Conservation (phyloP, 2,113 vertebrate genomes). For the Montifringilla adamsi region DNA sequence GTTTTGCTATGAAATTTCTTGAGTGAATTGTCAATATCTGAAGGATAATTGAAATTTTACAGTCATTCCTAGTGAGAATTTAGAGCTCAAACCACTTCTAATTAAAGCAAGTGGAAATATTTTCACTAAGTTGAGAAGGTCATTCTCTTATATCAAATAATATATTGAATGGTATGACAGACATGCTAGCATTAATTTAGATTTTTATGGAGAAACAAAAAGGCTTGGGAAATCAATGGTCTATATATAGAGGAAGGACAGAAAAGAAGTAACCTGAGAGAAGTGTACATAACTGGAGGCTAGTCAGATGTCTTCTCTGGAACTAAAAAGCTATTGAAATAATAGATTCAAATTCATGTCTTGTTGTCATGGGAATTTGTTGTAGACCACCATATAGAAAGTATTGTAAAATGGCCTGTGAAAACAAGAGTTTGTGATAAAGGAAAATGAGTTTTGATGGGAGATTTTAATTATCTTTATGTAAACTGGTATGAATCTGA, state of each 20-base stretch:
- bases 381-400: conserved; percentile 12
- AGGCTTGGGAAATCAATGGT: neutral
- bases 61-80: neutral
- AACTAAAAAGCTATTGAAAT: conserved; percentile 25
- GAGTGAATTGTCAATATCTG: neutral
- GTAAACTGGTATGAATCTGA: neutral
- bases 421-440: conserved; percentile 11
- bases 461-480: conserved; percentile 7
- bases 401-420: neutral
- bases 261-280: neutral
- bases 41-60: neutral
- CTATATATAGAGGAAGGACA: neutral
- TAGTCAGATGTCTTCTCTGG: conserved; percentile 6
- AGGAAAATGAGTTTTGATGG: neutral
- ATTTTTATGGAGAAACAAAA: neutral
- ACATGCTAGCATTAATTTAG: neutral
- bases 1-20: neutral
- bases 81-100: neutral
- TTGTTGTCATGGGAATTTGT: neutral
- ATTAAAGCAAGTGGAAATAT: neutral
- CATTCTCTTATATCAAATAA: neutral
- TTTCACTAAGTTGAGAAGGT: neutral
- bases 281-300: neutral
- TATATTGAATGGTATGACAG: neutral
- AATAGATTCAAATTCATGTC: conserved; percentile 21